Percentiles rank a stretch among this genome's conserved stretches.
Evolutionary conservation across 64 coral and sea anemone genomes (phyloP).

Genomic region (Montipora cactus): DNA sequence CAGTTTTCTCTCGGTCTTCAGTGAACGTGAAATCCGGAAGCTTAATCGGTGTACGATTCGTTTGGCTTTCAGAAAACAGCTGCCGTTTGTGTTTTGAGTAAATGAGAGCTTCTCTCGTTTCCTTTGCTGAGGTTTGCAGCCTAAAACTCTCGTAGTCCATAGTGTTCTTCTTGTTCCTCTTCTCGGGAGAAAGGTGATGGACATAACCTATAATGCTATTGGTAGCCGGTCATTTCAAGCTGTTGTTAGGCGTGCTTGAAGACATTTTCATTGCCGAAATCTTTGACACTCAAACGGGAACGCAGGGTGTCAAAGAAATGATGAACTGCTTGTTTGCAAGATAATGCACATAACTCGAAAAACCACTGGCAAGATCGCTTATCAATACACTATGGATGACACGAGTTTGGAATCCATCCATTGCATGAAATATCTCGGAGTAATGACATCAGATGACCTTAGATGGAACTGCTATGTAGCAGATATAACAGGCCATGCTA

Average conservation of each 20-base stretch:
- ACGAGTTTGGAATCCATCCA: too few relatives aligned
- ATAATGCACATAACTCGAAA: too few relatives aligned
- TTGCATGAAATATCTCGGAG: too few relatives aligned
- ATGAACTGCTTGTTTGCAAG: too few relatives aligned
- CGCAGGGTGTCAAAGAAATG: too few relatives aligned
- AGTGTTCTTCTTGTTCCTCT: constrained; percentile 12
- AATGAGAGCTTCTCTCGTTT: constrained; percentile 43
- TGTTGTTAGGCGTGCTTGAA: not conserved
- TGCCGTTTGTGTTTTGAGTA: constrained; percentile 45
- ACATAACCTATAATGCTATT: constrained; percentile 24
- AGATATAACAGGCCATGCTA: too few relatives aligned
- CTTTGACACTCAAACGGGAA: too few relatives aligned
- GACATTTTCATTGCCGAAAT: not conserved
- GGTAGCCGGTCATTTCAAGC: constrained; percentile 15
- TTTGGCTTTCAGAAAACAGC: constrained; percentile 42
- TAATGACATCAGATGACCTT: too few relatives aligned
- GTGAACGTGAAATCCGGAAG: constrained; percentile 43
- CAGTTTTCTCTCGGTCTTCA: constrained; percentile 41
- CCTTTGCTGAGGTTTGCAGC: constrained; percentile 18
- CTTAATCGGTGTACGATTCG: constrained; percentile 20
- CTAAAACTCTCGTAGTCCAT: not conserved
- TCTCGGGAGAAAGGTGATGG: constrained; percentile 5
- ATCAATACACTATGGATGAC: too few relatives aligned
- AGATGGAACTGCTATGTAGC: too few relatives aligned
- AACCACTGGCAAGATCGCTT: too few relatives aligned